Percentiles rank a stretch among this genome's conserved stretches.
phyloP scores from a whole-genome alignment of 2,797 vertebrate genomes.

The Allobates femoralis region DNA sequence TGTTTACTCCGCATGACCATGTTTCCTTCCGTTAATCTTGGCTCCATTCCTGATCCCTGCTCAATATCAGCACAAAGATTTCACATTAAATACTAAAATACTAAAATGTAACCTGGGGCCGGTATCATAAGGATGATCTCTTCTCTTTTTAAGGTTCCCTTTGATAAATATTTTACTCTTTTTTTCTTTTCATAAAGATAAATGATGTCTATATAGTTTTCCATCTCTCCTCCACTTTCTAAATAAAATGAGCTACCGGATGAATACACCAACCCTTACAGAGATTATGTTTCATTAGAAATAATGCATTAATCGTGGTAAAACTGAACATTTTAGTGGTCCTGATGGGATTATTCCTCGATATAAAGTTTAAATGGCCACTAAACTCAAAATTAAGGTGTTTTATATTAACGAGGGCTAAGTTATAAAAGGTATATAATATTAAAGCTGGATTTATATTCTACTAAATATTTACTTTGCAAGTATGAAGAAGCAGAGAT shows the following conservation, averaged over 20 bases:
- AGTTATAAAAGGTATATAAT: not conserved
- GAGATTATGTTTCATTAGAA: slow-evolving; percentile 6
- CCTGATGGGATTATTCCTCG: not conserved
- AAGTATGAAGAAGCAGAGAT: not conserved
- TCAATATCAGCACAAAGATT: too few species aligned
- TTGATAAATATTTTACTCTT: not conserved
- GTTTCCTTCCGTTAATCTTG: too few species aligned
- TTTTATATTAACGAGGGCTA: not conserved
- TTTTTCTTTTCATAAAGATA: not conserved
- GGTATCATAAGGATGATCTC: too few species aligned
- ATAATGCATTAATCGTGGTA: not conserved
- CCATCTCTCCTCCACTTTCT: not conserved
- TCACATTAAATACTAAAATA: too few species aligned
- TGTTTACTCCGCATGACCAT: too few species aligned
- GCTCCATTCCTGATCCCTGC: too few species aligned
- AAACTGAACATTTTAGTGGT: not conserved
- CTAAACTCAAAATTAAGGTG: not conserved
- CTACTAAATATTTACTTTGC: not conserved
- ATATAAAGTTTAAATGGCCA: not conserved
- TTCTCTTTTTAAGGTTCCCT: not conserved
- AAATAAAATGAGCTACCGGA: not conserved
- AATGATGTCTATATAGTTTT: not conserved
- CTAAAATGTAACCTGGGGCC: too few species aligned
- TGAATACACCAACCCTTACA: not conserved
- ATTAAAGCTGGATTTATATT: not conserved